These are phyloP conservation scores for Neuroscelio doddi DNA, from an alignment of 2,888 invertebrate genomes.

Conservation along the genomic window DNA sequence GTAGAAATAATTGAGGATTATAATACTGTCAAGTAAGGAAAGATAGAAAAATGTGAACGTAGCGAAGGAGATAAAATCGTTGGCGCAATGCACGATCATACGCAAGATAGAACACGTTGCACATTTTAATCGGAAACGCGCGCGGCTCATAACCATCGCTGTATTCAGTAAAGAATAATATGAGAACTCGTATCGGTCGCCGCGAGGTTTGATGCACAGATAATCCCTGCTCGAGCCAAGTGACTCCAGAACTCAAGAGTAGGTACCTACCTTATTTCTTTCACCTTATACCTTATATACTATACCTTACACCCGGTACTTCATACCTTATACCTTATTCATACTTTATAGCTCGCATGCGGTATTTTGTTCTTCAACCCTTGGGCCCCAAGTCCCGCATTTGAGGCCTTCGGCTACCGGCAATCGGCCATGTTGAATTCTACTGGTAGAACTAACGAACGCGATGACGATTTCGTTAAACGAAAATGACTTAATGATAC, in stretches of 20 bases:
- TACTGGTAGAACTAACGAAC: constrained; percentile 19
- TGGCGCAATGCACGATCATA: constrained; percentile 35
- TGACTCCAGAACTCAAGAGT: constrained; percentile 37
- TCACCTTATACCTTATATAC: constrained; percentile 22
- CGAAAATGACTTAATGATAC: background rate
- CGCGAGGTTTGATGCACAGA: constrained; percentile 61
- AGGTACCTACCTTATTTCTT: constrained; percentile 46
- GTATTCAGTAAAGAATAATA: constrained; percentile 55
- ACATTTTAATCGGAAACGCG: constrained; percentile 48
- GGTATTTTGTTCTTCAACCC: constrained; percentile 43
- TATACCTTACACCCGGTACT: constrained; percentile 19
- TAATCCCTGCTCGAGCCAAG: constrained; percentile 52
- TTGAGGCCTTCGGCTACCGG: constrained; percentile 43
- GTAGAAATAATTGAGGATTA: background rate
- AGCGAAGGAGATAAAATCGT: background rate
- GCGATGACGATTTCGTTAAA: constrained; percentile 23
- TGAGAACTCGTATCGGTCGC: constrained; percentile 61
- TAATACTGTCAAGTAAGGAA: background rate
- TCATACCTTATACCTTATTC: constrained; percentile 48
- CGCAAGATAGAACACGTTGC: constrained; percentile 43
- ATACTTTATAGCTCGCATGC: constrained; percentile 48
- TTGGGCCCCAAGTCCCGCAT: constrained; percentile 14
- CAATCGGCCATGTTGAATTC: constrained; percentile 40
- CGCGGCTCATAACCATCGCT: constrained; percentile 45
- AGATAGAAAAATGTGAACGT: background rate